Percentiles rank a stretch among this genome's conserved stretches.
phyloP scores from a whole-genome alignment of 1,140 invertebrate genomes.

The Drosophila rufa region DNA sequence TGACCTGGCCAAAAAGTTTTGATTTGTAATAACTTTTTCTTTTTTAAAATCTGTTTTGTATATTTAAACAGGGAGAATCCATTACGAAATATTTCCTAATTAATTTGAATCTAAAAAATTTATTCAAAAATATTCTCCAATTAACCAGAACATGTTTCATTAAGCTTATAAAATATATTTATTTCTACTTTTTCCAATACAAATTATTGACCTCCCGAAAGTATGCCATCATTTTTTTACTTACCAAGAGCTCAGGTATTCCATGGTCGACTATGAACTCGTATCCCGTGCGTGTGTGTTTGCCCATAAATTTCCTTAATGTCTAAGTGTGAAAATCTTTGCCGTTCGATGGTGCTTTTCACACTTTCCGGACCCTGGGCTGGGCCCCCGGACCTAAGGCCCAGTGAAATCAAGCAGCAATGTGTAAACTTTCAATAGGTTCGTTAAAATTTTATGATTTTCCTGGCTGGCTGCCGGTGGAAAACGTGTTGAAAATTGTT shows the following conservation, averaged over 20 bases:
- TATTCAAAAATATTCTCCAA: too few species aligned
- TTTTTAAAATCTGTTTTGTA: too few species aligned
- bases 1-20: too few species aligned
- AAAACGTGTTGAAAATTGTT: conserved; percentile 82
- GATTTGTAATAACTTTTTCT: too few species aligned
- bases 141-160: too few species aligned
- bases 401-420: conserved; percentile 79
- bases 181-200: too few species aligned
- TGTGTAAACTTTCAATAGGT: conserved; percentile 84
- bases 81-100: too few species aligned
- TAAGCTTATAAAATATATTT: too few species aligned
- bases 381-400: conserved; percentile 12
- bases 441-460: conserved; percentile 85
- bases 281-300: conserved; percentile 28
- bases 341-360: conserved; percentile 85
- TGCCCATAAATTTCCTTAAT: conserved; percentile 80
- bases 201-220: too few species aligned
- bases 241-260: not conserved
- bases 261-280: conserved; percentile 1
- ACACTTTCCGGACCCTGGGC: conserved; percentile 70
- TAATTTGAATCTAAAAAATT: too few species aligned
- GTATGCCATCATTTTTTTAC: not conserved
- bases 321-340: conserved; percentile 85
- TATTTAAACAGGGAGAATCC: too few species aligned
- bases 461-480: conserved; percentile 52